A percentile compares a stretch with the other conserved stretches of the same genome.
These are phyloP conservation scores for Tetragonula clypearis DNA, from an alignment of 1,140 invertebrate species.

Conservation along the genomic window DNA sequence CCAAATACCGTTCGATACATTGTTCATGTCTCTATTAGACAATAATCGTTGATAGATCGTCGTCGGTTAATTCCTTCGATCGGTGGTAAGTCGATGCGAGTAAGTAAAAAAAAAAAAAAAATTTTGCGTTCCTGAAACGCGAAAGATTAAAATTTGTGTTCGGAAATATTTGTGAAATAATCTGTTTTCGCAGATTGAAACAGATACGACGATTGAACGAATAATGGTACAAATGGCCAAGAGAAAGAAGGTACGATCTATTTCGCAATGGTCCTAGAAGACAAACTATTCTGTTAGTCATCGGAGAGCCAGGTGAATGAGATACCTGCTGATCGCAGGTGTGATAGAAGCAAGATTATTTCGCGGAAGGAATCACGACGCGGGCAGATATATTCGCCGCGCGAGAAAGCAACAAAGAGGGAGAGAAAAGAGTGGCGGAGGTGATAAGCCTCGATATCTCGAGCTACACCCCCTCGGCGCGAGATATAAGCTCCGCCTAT, in stretches of 20 bases:
- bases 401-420: background rate
- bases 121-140: background rate
- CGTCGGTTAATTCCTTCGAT: background rate
- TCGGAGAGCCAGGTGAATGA: background rate
- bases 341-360: background rate
- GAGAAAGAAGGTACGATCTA: too few relatives aligned
- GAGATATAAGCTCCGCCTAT: slow-evolving; percentile 78
- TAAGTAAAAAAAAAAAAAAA: background rate
- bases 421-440: slow-evolving; percentile 49
- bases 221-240: too few relatives aligned
- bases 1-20: background rate
- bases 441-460: slow-evolving; percentile 69
- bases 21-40: background rate
- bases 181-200: background rate
- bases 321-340: background rate
- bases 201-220: background rate
- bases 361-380: slow-evolving; percentile 37
- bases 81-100: background rate
- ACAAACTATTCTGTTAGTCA: background rate
- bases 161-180: background rate
- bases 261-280: too few relatives aligned
- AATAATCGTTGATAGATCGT: background rate
- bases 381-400: background rate
- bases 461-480: slow-evolving; percentile 66
- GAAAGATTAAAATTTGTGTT: background rate